Evolutionary conservation across 1,140 invertebrate genomes (phyloP).

Genomic region (Sesamia nonagrioides): DNA sequence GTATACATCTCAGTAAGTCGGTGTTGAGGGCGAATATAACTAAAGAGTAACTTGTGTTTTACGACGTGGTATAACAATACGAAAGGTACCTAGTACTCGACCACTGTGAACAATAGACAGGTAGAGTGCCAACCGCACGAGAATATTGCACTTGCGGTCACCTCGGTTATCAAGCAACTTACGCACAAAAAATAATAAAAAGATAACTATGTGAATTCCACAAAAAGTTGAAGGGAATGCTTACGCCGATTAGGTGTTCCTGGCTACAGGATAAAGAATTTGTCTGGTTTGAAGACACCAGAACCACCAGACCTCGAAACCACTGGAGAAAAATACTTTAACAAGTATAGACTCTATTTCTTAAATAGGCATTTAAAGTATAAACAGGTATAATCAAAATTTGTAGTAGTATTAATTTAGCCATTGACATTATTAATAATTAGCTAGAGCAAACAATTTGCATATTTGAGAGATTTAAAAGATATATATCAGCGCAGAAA

Average conservation of each 20-base stretch:
- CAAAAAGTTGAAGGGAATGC: slow-evolving; percentile 28
- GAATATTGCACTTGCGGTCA: slow-evolving; percentile 58
- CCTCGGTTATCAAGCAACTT: slow-evolving; percentile 41
- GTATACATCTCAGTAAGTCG: background rate
- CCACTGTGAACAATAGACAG: slow-evolving; percentile 56
- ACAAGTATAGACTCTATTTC: background rate
- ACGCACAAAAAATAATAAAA: slow-evolving; percentile 43
- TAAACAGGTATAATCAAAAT: background rate
- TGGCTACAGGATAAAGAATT: slow-evolving; percentile 8
- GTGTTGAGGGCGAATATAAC: background rate
- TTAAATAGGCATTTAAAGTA: background rate
- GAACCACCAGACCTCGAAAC: background rate
- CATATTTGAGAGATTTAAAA: slow-evolving; percentile 27
- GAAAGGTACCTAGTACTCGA: slow-evolving; percentile 50
- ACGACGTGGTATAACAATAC: slow-evolving; percentile 48
- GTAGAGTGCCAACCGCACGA: slow-evolving; percentile 54
- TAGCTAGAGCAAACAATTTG: slow-evolving; percentile 29
- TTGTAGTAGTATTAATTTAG: slow-evolving; percentile 12
- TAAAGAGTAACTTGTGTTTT: slow-evolving; percentile 23
- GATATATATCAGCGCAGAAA: background rate
- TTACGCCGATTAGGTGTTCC: background rate
- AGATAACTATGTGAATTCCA: slow-evolving; percentile 23
- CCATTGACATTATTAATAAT: slow-evolving; percentile 2
- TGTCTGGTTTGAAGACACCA: background rate
- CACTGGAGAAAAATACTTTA: background rate